Evolutionary conservation across 64 coral and sea anemone genomes (phyloP), one percentile per base, ranked within the genome.

Genomic region (Cladopsammia gracilis): DNA sequence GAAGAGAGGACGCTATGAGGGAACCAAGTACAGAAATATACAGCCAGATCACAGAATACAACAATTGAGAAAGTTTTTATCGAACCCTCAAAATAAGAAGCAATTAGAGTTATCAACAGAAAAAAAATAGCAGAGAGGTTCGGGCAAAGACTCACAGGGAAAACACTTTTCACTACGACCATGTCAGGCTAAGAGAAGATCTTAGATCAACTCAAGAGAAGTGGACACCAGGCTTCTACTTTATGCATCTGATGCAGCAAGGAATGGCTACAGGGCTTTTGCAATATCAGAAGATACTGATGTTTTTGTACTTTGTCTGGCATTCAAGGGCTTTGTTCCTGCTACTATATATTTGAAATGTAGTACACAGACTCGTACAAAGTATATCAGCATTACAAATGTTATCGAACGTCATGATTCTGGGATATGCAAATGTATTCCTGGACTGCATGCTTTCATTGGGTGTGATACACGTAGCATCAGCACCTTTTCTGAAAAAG

Each of bases 11-110:
- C 34, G 89, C 25, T 51, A 83, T 6, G 18, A 66, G 13, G 77
- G 89, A 67, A 91, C 34, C 46, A 62, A 91, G 77, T 83, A 82
- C 76, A 91, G 67, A 83, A 70, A 91, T 58, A 79, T 83, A 49
- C 89, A 91, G 89, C 89, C 76, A 80, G 51, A 71, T 73, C 89
- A 91, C 47, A 62, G 42, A 54, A 68, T 89, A 12, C 72, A 54
- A 34, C 87, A 89, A 60, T 89, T 57, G 87, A 20, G 47, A 34
- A 89, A 89, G 54, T 89, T 89, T 20, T 48, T 89, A 67, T 20
- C 54, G 11, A 89, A 42, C 46, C n/a, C 75, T 18, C 26, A 4
- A 44, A 93, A 93, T 57, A 93, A 93, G 62, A 67, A 69, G 19
- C 83, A 93, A 78, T 93, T 69, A 65, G 78, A 70, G 86, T 93